These are phyloP conservation scores for Drosophila subquinaria DNA, from an alignment of 2,888 invertebrate species.

Conservation along the genomic window DNA sequence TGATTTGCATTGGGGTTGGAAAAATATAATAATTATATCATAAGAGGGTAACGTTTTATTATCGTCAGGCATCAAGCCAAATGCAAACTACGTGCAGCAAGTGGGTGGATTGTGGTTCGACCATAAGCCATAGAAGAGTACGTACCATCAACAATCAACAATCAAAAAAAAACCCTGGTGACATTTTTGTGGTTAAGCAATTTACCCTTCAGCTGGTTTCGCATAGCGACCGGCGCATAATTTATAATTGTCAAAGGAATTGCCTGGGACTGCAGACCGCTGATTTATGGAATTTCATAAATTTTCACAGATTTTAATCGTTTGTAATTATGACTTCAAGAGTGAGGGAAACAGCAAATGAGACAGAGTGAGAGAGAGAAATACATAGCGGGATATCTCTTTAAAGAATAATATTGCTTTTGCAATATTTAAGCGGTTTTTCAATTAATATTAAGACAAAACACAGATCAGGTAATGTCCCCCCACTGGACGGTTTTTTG, in stretches of 20 bases:
- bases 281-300: slow-evolving; percentile 85
- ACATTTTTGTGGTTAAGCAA: slow-evolving; percentile 77
- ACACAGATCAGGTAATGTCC: slow-evolving; percentile 59
- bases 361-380: neutral
- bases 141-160: neutral
- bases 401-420: slow-evolving; percentile 36
- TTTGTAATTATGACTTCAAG: slow-evolving; percentile 73
- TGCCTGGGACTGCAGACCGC: slow-evolving; percentile 45
- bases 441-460: slow-evolving; percentile 75
- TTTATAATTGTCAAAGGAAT: slow-evolving; percentile 80
- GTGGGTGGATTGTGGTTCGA: slow-evolving; percentile 32
- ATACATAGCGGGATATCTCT: neutral
- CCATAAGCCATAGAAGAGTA: neutral
- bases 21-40: slow-evolving; percentile 52
- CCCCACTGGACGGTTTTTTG: slow-evolving; percentile 52
- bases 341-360: neutral
- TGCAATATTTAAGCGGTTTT: slow-evolving; percentile 50
- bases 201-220: slow-evolving; percentile 60
- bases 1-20: slow-evolving; percentile 49
- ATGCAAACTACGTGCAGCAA: slow-evolving; percentile 48
- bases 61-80: slow-evolving; percentile 26
- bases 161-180: slow-evolving; percentile 43
- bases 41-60: slow-evolving; percentile 19
- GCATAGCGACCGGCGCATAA: slow-evolving; percentile 69
- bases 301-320: slow-evolving; percentile 84